phyloP scores from a whole-genome alignment of 2,113 vertebrate species.

The Rana temporaria region DNA sequence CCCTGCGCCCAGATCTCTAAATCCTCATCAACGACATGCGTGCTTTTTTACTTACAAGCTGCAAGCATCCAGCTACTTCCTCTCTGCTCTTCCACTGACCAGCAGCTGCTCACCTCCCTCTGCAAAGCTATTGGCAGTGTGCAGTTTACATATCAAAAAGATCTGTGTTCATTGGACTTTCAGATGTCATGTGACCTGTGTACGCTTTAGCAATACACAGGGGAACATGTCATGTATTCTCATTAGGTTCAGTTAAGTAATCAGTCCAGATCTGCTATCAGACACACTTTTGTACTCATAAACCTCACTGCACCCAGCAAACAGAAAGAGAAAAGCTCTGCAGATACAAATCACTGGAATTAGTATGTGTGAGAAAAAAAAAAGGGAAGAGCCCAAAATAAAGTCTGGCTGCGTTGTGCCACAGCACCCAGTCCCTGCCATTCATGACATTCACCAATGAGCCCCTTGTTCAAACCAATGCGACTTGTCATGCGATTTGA shows the following conservation, averaged over 20 bases:
- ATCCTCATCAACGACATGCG: slow-evolving; percentile 23
- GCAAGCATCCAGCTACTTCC: slow-evolving; percentile 45
- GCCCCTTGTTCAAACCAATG: too few species aligned
- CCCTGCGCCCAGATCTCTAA: not conserved
- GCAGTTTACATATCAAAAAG: slow-evolving; percentile 21
- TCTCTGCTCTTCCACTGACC: slow-evolving; percentile 20
- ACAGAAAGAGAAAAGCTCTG: too few species aligned
- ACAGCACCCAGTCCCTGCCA: too few species aligned
- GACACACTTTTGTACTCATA: not conserved
- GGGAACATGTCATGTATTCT: slow-evolving; percentile 42
- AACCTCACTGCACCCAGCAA: not conserved
- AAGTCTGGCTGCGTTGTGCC: too few species aligned
- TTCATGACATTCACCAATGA: too few species aligned
- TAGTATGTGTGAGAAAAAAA: too few species aligned
- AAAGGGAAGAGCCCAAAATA: too few species aligned
- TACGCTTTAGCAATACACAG: slow-evolving; percentile 30
- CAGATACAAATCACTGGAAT: too few species aligned
- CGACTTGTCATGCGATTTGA: too few species aligned
- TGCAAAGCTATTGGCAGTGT: not conserved
- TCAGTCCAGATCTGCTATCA: not conserved
- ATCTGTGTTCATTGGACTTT: not conserved
- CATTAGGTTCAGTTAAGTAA: not conserved
- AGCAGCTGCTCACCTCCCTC: slow-evolving; percentile 38
- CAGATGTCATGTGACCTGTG: slow-evolving; percentile 11
- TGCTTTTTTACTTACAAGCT: slow-evolving; percentile 44